A percentile compares a stretch with the other conserved stretches of the same genome.
These are phyloP conservation scores for Azorinus chamasolen DNA, from an alignment of 2,888 invertebrate genomes.

Conservation along the genomic window DNA sequence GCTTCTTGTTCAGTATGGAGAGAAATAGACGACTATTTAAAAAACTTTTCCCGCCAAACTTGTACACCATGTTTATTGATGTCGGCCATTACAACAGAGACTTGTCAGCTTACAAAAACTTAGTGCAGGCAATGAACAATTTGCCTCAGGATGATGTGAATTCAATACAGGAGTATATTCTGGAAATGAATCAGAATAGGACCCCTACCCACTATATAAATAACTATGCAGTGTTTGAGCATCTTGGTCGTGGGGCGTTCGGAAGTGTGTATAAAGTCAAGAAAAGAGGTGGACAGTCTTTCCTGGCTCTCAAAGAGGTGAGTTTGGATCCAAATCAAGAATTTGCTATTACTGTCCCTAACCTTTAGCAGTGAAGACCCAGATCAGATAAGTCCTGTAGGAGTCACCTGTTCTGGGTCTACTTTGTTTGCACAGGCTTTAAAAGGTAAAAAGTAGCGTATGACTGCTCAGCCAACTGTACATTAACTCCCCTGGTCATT, in stretches of 20 bases:
- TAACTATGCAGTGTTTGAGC: conserved; percentile 87
- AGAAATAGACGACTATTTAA: conserved; percentile 86
- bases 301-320: conserved; percentile 87
- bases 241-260: conserved; percentile 87
- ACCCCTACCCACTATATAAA: conserved; percentile 83
- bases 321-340: no score
- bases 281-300: conserved; percentile 83
- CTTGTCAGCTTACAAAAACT: conserved; percentile 81
- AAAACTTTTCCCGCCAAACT: conserved; percentile 85
- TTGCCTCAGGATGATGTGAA: conserved; percentile 74
- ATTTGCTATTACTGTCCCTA: no score
- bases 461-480: no score
- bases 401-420: no score
- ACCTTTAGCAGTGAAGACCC: no score
- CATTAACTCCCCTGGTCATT: no score
- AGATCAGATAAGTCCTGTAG: no score
- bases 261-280: conserved; percentile 87
- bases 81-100: conserved; percentile 87
- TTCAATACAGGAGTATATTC: conserved; percentile 81
- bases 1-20: conserved; percentile 87
- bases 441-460: no score
- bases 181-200: conserved; percentile 82
- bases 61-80: conserved; percentile 87
- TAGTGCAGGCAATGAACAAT: conserved; percentile 83
- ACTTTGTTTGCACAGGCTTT: no score